Evolutionary conservation across 2,113 vertebrate genomes (phyloP), one percentile per base, ranked within the genome.

Genomic region (Peromyscus californicus): DNA sequence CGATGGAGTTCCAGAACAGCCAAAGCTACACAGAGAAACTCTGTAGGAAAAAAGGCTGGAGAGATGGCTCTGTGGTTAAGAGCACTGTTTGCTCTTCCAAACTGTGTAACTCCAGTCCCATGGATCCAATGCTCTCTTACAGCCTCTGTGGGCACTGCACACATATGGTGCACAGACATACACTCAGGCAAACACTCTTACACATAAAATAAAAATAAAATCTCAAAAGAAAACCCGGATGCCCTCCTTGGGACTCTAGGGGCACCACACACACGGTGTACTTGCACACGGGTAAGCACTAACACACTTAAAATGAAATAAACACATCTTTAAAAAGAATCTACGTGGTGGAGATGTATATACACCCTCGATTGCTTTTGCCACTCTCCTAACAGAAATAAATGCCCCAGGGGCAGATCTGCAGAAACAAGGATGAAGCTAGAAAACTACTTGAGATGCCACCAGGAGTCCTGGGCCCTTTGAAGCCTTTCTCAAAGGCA

Each of bases 281-380:
- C 12, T 83, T 39, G 61, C 54, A 26, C 4, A 13, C 21, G 42
- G 13, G 82, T 59, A 42, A 61, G 4, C 36, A 19, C 5, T 13
- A 24, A 45, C 4, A 63, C 1, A 17, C n/a, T 45, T 29, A 65
- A 42, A 84, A 42, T 45, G 15, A 85, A 85, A 85, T 63, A 65
- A 84, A 63, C 29, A 42, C n/a, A 84, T 84, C 82, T 63, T 39
- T 63, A 42, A 31, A 3, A 88, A 51, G 79, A 51, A 33, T 82
- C 4, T 92, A 63, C 63, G 76, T 57, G 79, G 78, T 72, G 21
- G 48, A 88, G 93, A 96, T 92, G 75, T 94, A 92, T 87, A 95
- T 90, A 90, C 17, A 94, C 80, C 54, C 36, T 31, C 92, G 95
- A 94, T 88, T 95, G 88, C n/a, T 92, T 91, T 85, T 88, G 78